Evolutionary conservation across 2,888 invertebrate genomes (phyloP), one percentile per base, ranked within the genome.

Genomic region (Notodonta dromedarius): DNA sequence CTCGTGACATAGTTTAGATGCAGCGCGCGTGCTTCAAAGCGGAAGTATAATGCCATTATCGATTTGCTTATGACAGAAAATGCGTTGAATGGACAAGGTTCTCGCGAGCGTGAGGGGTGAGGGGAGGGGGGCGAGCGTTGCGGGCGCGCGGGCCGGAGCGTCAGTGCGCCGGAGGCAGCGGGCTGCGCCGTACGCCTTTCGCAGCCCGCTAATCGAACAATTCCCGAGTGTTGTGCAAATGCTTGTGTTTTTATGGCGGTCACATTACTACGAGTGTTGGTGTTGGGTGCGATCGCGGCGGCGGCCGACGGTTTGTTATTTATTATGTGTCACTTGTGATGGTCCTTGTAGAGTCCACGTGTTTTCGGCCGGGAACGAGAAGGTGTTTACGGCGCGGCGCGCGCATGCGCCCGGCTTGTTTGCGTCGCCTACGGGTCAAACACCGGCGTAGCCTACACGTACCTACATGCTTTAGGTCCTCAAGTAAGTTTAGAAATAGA

Each of bases 221-320:
- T 87, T 86, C 78, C 32, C 88, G 90, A 89, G 90, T 91, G 86
- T 83, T 86, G 93, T 94, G 94, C 95, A 95, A 95, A 96, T 96
- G 96, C 94, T 94, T 94, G 94, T 94, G 94, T 94, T 95, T 95
- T 95, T 95, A 96, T 96, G 96, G 96, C 96, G 96, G 94, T 96
- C 94, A 95, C 95, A 95, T 95, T 95, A 94, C 94, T 95, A 94
- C 95, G 95, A 94, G 94, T 95, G 95, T 93, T 94, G 89, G 88
- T 91, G 89, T 84, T 93, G 91, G 93, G 89, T 85, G 93, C 87
- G 87, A 87, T 89, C 80, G 89, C 90, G 88, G 92, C 90, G 84
- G 91, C 91, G 76, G 90, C 90, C 81, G 88, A 87, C 84, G 93
- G 93, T 92, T 83, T 78, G 90, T 90, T 80, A 75, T 75, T 79